Conservation (phyloP, 2,113 vertebrate species). For the Fregetta grallaria region DNA sequence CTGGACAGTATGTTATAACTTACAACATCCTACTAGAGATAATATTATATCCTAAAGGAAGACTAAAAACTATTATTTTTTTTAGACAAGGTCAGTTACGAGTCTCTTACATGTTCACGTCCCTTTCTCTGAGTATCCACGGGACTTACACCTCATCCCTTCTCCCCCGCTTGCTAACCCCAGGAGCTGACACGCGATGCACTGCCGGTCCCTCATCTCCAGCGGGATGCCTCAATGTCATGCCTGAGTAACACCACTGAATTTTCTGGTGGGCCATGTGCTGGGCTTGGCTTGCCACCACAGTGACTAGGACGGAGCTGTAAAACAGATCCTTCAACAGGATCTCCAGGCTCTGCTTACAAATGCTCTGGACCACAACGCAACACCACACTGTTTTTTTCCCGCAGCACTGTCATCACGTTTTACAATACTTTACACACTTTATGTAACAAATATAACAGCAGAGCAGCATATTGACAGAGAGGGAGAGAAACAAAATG, state of each 20-base stretch:
- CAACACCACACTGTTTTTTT: not conserved
- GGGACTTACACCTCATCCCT: not conserved
- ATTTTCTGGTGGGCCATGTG: not conserved
- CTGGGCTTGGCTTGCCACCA: not conserved
- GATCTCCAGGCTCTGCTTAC: not conserved
- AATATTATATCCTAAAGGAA: not conserved
- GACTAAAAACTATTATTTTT: not conserved
- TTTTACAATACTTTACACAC: not conserved
- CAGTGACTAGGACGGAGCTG: not conserved
- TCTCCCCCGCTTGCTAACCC: not conserved
- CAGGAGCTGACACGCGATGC: rapidly evolving
- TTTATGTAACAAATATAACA: not conserved
- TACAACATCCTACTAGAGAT: not conserved
- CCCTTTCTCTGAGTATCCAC: not conserved
- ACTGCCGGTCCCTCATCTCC: not conserved
- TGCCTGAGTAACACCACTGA: rapidly evolving
- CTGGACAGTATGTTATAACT: too few relatives aligned
- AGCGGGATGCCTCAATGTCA: rapidly evolving
- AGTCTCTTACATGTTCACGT: not conserved
- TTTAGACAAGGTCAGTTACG: not conserved
- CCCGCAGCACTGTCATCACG: not conserved
- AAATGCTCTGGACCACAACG: not conserved
- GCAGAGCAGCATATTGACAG: not conserved
- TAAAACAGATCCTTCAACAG: not conserved
- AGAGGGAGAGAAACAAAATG: not conserved